A percentile compares a stretch with the other conserved stretches of the same genome.
Conservation (phyloP, 2,888 invertebrate species). For the Nysson spinosus region DNA sequence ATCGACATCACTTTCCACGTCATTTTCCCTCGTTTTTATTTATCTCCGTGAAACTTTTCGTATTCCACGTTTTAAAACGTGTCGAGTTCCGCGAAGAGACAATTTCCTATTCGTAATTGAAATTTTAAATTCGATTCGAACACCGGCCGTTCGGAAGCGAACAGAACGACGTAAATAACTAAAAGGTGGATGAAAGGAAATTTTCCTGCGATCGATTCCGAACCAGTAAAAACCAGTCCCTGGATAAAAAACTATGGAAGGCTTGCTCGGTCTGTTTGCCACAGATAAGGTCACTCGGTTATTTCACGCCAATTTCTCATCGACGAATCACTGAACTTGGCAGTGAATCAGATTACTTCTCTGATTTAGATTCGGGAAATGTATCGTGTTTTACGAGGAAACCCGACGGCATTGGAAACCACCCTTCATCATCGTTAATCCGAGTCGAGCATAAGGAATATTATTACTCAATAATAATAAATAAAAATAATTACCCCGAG, state of each 20-base stretch:
- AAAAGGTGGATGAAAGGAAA: too few species aligned
- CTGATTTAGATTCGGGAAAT: too few species aligned
- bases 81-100: too few species aligned
- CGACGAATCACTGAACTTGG: conserved; percentile 16
- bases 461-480: too few species aligned
- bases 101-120: too few species aligned
- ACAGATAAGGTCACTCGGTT: conserved; percentile 30
- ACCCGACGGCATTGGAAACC: too few species aligned
- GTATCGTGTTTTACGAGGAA: background rate
- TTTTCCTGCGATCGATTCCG: conserved; percentile 12
- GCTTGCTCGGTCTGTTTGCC: background rate
- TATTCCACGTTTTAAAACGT: background rate
- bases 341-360: conserved; percentile 38
- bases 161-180: too few species aligned
- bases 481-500: too few species aligned
- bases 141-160: too few species aligned
- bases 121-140: background rate
- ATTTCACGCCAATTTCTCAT: conserved; percentile 50
- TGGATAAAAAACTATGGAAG: background rate
- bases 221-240: conserved; percentile 4
- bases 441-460: too few species aligned
- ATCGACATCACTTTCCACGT: conserved; percentile 13
- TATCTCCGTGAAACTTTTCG: background rate
- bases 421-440: too few species aligned
- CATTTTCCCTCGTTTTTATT: conserved; percentile 1